Base-by-base conservation (phyloP, 2,113 vertebrate species). In the Tetrao urogallus region DNA sequence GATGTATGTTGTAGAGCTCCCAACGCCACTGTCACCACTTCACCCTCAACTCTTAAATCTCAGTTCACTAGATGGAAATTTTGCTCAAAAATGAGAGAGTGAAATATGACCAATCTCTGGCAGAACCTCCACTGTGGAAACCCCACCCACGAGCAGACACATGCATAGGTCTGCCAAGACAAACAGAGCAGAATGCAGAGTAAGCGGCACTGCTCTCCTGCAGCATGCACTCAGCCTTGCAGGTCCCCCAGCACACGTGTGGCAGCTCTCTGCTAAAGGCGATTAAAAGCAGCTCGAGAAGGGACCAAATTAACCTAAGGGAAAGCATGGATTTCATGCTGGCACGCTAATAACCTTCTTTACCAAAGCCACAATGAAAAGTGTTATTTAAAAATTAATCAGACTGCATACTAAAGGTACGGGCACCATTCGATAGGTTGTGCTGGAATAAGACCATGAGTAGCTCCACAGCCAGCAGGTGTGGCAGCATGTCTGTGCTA, bases 101-200 rank as follows among this genome's bases (percentile, higher is more conserved):
- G 47, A 86, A 92, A 83, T 58, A 88, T 28, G 63, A 87, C 42
- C 72, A 58, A 25, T 74, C 81, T 77, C 85, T 94, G 87, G 71
- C 85, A 95, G 61, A 57, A 61, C 8, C 24, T 48, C 30, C 66
- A 76, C 69, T 76, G 30, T 40, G 56, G 74, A 89, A 92, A 88
- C 91, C 58, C 87, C 78, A 82, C 70, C 86, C 86, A 78, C 30
- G 70, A 50, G 61, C 83, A 92, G 47, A 95, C 52, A 82, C 6
- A 85, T 0, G 2, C 43, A n/a, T 14, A 73, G 10, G 18, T 78
- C 81, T 92, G 91, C 92, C 92, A 93, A 94, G 87, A 88, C 82
- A 96, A 95, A 95, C 43, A 90, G 78, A 90, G 48, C 50, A 80
- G 69, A 25, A 85, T 82, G 63, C 76, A 89, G 50, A 88, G 65